Conservation (phyloP, 1,140 invertebrate genomes). For the Tetramorium alpestre region DNA sequence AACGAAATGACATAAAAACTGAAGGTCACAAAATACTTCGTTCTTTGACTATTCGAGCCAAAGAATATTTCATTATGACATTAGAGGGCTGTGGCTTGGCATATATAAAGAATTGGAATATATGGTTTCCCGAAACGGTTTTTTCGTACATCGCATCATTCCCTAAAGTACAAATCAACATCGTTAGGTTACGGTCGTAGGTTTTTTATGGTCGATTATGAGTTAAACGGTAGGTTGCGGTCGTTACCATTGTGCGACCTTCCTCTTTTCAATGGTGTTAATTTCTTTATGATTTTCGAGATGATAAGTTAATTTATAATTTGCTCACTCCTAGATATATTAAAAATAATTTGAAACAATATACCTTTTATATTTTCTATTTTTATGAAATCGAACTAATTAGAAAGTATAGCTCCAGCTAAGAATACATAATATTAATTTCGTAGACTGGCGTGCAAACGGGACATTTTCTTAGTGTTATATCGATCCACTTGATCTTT, state of each 20-base stretch:
- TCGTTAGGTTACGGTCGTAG: background rate
- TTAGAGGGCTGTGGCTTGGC: background rate
- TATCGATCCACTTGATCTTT: conserved; percentile 42
- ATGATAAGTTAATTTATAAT: background rate
- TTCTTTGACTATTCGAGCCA: background rate
- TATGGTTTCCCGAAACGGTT: background rate
- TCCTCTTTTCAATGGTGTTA: background rate
- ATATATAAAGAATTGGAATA: background rate
- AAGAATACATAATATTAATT: conserved; percentile 15
- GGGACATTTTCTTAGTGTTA: conserved; percentile 28
- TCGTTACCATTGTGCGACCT: background rate
- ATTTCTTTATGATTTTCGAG: background rate
- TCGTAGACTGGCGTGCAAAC: conserved; percentile 23
- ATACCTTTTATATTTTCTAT: background rate
- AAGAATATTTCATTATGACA: conserved; percentile 20
- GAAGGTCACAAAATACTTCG: background rate
- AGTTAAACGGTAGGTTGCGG: background rate
- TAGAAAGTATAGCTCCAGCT: background rate
- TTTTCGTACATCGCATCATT: background rate
- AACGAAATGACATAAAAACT: background rate
- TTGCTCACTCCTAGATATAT: background rate
- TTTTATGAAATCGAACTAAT: background rate
- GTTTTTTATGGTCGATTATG: background rate
- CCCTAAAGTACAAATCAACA: background rate
- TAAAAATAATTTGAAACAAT: background rate